Percentiles rank a stretch among this genome's conserved stretches.
These are phyloP conservation scores for Penaeus monodon DNA, from an alignment of 2,888 invertebrate genomes.

Conservation along the genomic window DNA sequence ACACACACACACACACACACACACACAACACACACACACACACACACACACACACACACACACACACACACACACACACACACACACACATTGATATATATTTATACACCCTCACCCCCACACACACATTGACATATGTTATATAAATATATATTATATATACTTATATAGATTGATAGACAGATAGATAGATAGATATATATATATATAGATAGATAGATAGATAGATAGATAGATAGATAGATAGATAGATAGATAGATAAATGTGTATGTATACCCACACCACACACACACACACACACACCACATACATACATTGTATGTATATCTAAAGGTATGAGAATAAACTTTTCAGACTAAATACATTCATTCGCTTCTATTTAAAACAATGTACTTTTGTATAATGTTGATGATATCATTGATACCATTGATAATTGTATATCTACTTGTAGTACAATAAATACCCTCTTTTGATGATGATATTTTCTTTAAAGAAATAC, in stretches of 20 bases:
- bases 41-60: background rate
- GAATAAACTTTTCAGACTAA: too few species aligned
- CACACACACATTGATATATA: background rate
- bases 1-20: background rate
- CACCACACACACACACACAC: background rate
- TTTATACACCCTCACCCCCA: background rate
- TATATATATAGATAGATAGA: background rate
- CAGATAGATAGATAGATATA: background rate
- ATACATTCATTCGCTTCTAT: too few species aligned
- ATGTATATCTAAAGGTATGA: background rate
- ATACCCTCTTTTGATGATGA: background rate
- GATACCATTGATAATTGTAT: background rate
- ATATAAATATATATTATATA: slow-evolving; percentile 10
- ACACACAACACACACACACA: too few species aligned
- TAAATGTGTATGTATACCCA: too few species aligned
- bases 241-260: too few species aligned
- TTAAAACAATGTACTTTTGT: too few species aligned
- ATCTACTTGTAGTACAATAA: background rate
- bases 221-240: background rate
- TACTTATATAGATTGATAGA: background rate
- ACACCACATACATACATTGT: background rate
- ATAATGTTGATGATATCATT: background rate
- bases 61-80: background rate
- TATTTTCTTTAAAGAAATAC: background rate
- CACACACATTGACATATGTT: background rate